A percentile compares a stretch with the other conserved stretches of the same genome.
Conservation (phyloP, 2,797 vertebrate species). For the Smutsia gigantea region DNA sequence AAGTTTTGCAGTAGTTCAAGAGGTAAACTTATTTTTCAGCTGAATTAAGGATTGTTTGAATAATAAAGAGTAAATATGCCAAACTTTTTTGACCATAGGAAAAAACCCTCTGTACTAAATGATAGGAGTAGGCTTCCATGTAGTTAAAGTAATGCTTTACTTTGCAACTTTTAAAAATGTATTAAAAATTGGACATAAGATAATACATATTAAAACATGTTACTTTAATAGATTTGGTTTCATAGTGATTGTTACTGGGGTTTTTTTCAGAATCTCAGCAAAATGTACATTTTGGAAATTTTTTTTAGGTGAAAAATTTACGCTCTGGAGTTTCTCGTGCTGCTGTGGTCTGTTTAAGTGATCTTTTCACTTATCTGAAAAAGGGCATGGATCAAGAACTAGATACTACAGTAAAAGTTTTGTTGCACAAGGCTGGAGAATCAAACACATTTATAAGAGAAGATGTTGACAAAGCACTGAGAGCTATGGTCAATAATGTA, state of each 20-base stretch:
- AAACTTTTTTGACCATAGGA: conserved; percentile 40
- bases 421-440: conserved; percentile 95
- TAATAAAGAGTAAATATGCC: not conserved
- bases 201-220: not conserved
- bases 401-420: conserved; percentile 92
- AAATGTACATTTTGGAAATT: conserved; percentile 65
- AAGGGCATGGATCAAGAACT: conserved; percentile 97
- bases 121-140: not conserved
- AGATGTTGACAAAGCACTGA: conserved; percentile 94
- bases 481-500: conserved; percentile 95
- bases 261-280: conserved; percentile 51
- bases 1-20: conserved; percentile 92
- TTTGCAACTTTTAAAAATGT: conserved; percentile 15
- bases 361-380: conserved; percentile 93
- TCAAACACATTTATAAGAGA: conserved; percentile 95
- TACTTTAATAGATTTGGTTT: conserved; percentile 47
- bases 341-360: conserved; percentile 93
- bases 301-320: conserved; percentile 95
- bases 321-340: conserved; percentile 95
- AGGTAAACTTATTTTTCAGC: conserved; percentile 87
- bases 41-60: conserved; percentile 38
- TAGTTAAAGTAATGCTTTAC: conserved; percentile 22
- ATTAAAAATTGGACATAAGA: conserved; percentile 22
- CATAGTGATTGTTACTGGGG: conserved; percentile 37
- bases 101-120: not conserved